Conservation (phyloP, 2,797 vertebrate species). For the Eremophila alpestris region DNA sequence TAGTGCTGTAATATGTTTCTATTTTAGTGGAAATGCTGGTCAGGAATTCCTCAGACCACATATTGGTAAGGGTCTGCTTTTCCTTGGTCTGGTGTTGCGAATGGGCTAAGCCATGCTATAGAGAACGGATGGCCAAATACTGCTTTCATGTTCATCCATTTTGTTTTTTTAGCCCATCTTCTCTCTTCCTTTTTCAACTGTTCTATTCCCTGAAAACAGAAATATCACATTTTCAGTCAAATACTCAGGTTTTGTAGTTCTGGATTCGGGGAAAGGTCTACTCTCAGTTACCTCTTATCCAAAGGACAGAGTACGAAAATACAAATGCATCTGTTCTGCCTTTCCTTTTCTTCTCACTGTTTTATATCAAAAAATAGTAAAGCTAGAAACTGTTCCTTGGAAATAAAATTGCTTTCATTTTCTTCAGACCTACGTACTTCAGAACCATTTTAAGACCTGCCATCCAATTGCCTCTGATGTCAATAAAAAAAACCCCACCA, state of each 20-base stretch:
- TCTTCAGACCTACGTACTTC: neutral
- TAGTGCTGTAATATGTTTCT: conserved; percentile 66
- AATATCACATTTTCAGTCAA: conserved; percentile 82
- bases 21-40: conserved; percentile 74
- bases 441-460: neutral
- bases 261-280: conserved; percentile 41
- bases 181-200: conserved; percentile 99
- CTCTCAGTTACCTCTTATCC: conserved; percentile 20
- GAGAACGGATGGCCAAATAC: conserved; percentile 99
- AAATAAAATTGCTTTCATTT: conserved; percentile 4
- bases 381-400: neutral
- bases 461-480: neutral
- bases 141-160: conserved; percentile 99
- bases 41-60: conserved; percentile 87
- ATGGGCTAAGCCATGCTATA: conserved; percentile 94
- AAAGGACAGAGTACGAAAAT: conserved; percentile 18
- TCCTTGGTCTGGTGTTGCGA: conserved; percentile 92
- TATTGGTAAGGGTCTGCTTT: conserved; percentile 97
- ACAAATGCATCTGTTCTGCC: neutral
- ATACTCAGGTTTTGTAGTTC: conserved; percentile 11
- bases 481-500: neutral
- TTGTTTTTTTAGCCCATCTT: conserved; percentile 96
- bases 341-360: neutral
- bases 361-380: neutral
- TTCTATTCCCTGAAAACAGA: conserved; percentile 98